Evolutionary conservation across 1,140 invertebrate species (phyloP), one percentile per base, ranked within the genome.

Genomic region (Vanessa atalanta): DNA sequence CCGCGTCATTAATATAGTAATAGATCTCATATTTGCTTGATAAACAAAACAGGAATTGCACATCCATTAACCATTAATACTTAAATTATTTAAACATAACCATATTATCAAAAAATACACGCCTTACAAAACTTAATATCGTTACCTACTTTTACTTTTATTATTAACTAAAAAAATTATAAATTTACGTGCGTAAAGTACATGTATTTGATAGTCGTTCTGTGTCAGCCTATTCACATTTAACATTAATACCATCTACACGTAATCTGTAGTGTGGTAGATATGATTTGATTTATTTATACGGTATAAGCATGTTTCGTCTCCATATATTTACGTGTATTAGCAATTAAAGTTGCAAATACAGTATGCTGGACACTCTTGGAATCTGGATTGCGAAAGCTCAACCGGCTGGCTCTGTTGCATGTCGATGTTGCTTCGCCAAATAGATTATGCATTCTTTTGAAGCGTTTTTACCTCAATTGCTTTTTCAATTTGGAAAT

Each of bases 311-410:
- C 53, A 47, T 69, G 67, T 48, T 57, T 48, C 57, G 57, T 63
- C 57, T 31, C 63, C 37, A 70, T 61, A 70, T 70, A 60, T 47
- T 70, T 70, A 48, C 63, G 47, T 26, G 14, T 65, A 72, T 77
- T 73, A 74, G 60, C 53, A 63, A 69, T 73, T 65, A 61, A 55
- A 61, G 71, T 78, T 65, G 67, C 65, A 75, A 76, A 76, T 71
- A 65, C 77, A 79, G 67, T 73, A 64, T 50, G 69, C 67, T 74
- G 75, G 76, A 76, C 77, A 80, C 57, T 79, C 72, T 77, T 73
- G 77, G 76, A 79, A 78, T 82, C 75, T 81, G 71, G 70, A 79
- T 89, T 89, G 79, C 88, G 86, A 86, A 86, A 89, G 82, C 77
- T 83, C 78, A 57, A 81, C 72, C 70, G 83, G 85, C 83, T 84